Evolutionary conservation across 2,888 invertebrate species (phyloP).

Genomic region (Brenthis hecate): DNA sequence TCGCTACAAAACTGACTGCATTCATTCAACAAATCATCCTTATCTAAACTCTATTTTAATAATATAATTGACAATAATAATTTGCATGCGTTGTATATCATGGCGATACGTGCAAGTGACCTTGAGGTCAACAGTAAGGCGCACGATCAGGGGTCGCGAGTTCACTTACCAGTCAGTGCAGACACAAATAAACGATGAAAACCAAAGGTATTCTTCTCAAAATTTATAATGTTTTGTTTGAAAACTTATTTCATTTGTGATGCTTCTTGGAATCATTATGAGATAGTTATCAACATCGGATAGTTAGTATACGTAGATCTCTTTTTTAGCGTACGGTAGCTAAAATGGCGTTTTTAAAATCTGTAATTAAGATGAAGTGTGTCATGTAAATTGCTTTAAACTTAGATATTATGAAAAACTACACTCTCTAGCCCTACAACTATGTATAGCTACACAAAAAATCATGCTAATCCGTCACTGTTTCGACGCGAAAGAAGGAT

Average conservation of each 20-base stretch:
- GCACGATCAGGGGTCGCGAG: constrained; percentile 15
- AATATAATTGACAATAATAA: constrained; percentile 5
- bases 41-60: not conserved
- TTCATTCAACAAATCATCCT: not conserved
- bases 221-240: constrained; percentile 6
- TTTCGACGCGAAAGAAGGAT: too few relatives aligned
- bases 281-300: too few relatives aligned
- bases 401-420: too few relatives aligned
- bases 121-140: constrained; percentile 19
- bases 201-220: constrained; percentile 25
- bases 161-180: constrained; percentile 23
- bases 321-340: too few relatives aligned
- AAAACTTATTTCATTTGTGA: not conserved
- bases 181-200: constrained; percentile 34
- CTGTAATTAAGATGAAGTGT: too few relatives aligned
- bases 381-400: too few relatives aligned
- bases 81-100: not conserved
- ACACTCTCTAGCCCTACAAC: too few relatives aligned
- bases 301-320: too few relatives aligned
- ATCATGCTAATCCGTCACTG: too few relatives aligned
- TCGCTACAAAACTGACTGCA: not conserved
- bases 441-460: too few relatives aligned
- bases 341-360: too few relatives aligned
- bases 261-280: too few relatives aligned
- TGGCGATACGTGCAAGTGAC: constrained; percentile 16